phyloP scores from a whole-genome alignment of 2,797 vertebrate species.

The Moxostoma hubbsi region DNA sequence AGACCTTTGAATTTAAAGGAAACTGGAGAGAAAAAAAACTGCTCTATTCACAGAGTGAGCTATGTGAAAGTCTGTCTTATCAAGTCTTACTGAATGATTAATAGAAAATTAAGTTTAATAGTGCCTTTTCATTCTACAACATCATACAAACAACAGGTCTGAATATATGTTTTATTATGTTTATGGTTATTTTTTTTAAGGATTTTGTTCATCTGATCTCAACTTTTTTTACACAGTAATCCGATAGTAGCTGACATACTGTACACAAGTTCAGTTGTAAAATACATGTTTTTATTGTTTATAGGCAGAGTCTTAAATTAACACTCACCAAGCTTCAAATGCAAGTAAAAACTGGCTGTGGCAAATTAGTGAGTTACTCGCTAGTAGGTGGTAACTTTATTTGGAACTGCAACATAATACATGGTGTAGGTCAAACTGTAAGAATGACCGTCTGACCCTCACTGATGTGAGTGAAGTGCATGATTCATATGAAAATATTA shows the following conservation, averaged over 20 bases:
- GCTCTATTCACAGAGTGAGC: slow-evolving; percentile 46
- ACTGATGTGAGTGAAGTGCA: too few species aligned
- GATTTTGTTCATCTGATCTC: background rate
- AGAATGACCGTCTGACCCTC: too few species aligned
- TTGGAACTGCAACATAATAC: too few species aligned
- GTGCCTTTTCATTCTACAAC: slow-evolving; percentile 41
- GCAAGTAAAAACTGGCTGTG: too few species aligned
- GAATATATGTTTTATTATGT: slow-evolving; percentile 3
- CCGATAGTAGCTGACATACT: background rate
- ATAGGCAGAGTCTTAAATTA: too few species aligned
- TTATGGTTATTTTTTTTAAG: slow-evolving; percentile 32
- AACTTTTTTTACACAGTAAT: slow-evolving; percentile 28
- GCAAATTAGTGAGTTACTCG: too few species aligned
- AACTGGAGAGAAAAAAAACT: slow-evolving; percentile 53
- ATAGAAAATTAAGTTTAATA: slow-evolving; percentile 37
- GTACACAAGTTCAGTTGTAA: background rate
- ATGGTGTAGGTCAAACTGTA: too few species aligned
- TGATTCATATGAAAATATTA: too few species aligned
- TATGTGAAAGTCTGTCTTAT: slow-evolving; percentile 55
- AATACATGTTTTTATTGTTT: too few species aligned
- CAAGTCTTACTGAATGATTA: slow-evolving; percentile 45
- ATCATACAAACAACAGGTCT: slow-evolving; percentile 34
- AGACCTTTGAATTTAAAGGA: slow-evolving; percentile 69
- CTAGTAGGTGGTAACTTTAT: too few species aligned
- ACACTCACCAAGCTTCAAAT: too few species aligned